These are phyloP conservation scores for Pseudococcus longispinus DNA, from an alignment of 2,888 invertebrate species.

Conservation along the genomic window DNA sequence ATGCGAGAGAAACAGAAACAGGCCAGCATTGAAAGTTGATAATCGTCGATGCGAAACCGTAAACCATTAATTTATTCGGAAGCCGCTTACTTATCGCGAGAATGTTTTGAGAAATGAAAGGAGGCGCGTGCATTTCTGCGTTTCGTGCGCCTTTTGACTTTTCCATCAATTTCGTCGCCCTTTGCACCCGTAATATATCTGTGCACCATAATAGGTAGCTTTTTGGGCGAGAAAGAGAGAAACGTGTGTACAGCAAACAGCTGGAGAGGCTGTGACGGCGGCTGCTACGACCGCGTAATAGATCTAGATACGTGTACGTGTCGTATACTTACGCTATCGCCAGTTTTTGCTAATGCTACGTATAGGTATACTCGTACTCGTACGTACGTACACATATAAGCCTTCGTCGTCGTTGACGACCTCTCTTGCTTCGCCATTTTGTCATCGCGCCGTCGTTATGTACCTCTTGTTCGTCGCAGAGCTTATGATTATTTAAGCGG, in stretches of 20 bases:
- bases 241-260: neutral
- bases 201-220: neutral
- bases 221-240: neutral
- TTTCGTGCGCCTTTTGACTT: constrained; percentile 17
- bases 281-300: no score
- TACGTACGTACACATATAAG: neutral
- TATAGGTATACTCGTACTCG: neutral
- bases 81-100: constrained; percentile 51
- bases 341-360: neutral
- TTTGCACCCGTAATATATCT: neutral
- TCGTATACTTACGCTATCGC: neutral
- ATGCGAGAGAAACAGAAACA: neutral
- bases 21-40: constrained; percentile 40
- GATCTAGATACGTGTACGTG: neutral
- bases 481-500: constrained; percentile 32
- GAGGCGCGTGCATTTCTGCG: constrained; percentile 50
- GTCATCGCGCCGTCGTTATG: neutral
- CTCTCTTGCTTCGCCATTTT: neutral
- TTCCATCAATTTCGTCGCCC: constrained; percentile 33
- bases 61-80: constrained; percentile 56
- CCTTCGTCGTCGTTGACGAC: neutral
- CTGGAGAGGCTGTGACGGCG: neutral
- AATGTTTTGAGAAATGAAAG: constrained; percentile 56
- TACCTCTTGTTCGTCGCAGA: neutral
- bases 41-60: constrained; percentile 54